phyloP scores from a whole-genome alignment of 2,888 invertebrate genomes.

The Lottia gigantea region DNA sequence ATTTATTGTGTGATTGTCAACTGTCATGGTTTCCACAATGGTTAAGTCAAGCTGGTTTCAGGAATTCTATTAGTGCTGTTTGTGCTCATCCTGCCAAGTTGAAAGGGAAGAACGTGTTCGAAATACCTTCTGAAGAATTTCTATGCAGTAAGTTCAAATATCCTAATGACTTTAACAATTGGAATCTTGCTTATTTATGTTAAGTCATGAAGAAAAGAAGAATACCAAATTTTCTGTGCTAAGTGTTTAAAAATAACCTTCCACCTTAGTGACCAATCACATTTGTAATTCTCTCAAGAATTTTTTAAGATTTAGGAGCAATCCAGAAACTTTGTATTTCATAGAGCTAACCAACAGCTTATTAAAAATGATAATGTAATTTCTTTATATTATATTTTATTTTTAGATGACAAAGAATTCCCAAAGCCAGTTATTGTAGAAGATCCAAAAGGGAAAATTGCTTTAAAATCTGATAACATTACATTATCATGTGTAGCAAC shows the following conservation, averaged over 20 bases:
- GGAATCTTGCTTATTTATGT: no score
- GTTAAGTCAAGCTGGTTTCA: constrained; percentile 73
- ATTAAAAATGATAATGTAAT: no score
- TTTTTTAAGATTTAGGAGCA: no score
- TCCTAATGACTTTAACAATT: no score
- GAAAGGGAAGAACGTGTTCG: constrained; percentile 77
- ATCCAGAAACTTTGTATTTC: no score
- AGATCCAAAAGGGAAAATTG: constrained; percentile 84
- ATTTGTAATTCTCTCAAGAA: no score
- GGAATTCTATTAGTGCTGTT: constrained; percentile 75
- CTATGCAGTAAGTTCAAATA: constrained; percentile 68
- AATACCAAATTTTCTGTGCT: no score
- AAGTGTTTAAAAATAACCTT: no score
- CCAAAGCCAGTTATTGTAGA: constrained; percentile 87
- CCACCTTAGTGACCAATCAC: no score
- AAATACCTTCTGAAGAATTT: constrained; percentile 72
- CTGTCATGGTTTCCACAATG: constrained; percentile 86
- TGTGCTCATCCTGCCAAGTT: constrained; percentile 87
- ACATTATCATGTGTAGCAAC: constrained; percentile 85
- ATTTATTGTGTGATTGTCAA: constrained; percentile 89
- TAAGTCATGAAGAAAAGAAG: no score
- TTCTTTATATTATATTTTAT: no score
- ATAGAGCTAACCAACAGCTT: no score
- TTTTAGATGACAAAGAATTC: constrained; percentile 77
- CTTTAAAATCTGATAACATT: constrained; percentile 88